Evolutionary conservation across 1,140 invertebrate genomes (phyloP).

Genomic region (Aphelinus atriplicis): DNA sequence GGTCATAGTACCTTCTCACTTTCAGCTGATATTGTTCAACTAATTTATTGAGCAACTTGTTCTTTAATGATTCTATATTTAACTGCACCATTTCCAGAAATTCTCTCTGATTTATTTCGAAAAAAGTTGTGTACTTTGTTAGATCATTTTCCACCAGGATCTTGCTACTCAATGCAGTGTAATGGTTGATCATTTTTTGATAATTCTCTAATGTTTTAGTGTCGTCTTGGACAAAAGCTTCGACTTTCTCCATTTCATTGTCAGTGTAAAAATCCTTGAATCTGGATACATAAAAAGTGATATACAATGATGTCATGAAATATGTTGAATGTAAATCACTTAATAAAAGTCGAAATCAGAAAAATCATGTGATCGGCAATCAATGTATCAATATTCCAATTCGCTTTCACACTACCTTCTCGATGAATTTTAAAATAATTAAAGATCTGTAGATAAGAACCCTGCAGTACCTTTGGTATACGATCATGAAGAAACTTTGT

Average conservation of each 20-base stretch:
- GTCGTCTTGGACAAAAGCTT: conserved; percentile 75
- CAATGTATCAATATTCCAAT: too few relatives aligned
- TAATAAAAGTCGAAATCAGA: too few relatives aligned
- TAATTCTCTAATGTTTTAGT: conserved; percentile 74
- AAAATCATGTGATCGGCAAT: too few relatives aligned
- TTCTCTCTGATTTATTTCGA: conserved; percentile 83
- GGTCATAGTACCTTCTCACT: conserved; percentile 72
- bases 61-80: conserved; percentile 75
- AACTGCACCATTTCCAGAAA: conserved; percentile 78
- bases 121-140: conserved; percentile 83
- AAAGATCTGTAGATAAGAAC: too few relatives aligned
- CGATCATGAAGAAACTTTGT: too few relatives aligned
- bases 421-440: too few relatives aligned
- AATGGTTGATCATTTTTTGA: conserved; percentile 72
- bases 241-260: conserved; percentile 71
- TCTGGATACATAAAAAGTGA: conserved; percentile 35
- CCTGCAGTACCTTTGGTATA: too few relatives aligned
- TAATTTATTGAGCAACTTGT: conserved; percentile 77
- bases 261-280: conserved; percentile 61
- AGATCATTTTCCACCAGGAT: conserved; percentile 75
- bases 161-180: conserved; percentile 71
- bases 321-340: too few relatives aligned
- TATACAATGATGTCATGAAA: too few relatives aligned
- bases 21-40: conserved; percentile 80
- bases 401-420: too few relatives aligned